Evolutionary conservation across 2,888 invertebrate species (phyloP).

Genomic region (Rhamphomyia laevipes): DNA sequence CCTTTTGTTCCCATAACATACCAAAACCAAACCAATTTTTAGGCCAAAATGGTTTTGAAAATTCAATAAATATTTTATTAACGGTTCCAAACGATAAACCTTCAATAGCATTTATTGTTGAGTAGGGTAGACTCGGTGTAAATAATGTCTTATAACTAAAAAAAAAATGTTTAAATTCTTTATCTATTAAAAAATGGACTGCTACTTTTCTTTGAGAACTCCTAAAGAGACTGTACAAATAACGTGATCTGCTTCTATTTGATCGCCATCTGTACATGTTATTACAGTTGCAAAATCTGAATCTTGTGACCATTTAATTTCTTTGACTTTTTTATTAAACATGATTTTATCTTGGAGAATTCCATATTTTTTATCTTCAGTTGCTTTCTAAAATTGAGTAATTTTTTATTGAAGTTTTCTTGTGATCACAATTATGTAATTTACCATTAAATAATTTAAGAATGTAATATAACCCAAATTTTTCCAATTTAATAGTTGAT

Average conservation of each 20-base stretch:
- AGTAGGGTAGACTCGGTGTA: conserved; percentile 38
- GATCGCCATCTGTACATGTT: conserved; percentile 31
- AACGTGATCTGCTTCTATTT: conserved; percentile 45
- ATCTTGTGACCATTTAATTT: conserved; percentile 19
- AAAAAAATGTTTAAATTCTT: too few species aligned
- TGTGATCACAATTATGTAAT: conserved; percentile 11
- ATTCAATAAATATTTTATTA: conserved; percentile 51
- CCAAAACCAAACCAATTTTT: conserved; percentile 42
- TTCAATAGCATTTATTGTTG: conserved; percentile 42
- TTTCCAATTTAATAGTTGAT: conserved; percentile 60
- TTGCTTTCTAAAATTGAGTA: conserved; percentile 10
- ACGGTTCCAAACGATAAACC: conserved; percentile 47
- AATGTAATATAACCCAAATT: conserved; percentile 55
- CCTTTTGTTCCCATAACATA: conserved; percentile 46
- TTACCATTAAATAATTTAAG: conserved; percentile 56
- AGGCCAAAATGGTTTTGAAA: conserved; percentile 48
- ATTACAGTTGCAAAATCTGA: not conserved
- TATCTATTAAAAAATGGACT: too few species aligned
- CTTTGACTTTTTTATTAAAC: conserved; percentile 22
- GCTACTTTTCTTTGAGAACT: conserved; percentile 44
- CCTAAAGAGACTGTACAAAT: conserved; percentile 49
- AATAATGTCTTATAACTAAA: conserved; percentile 32
- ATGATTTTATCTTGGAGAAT: conserved; percentile 28
- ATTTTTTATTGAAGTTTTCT: too few species aligned
- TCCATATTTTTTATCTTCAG: conserved; percentile 19